Conservation (phyloP, 1,140 invertebrate genomes). For the Akabosia matsudoensis region DNA sequence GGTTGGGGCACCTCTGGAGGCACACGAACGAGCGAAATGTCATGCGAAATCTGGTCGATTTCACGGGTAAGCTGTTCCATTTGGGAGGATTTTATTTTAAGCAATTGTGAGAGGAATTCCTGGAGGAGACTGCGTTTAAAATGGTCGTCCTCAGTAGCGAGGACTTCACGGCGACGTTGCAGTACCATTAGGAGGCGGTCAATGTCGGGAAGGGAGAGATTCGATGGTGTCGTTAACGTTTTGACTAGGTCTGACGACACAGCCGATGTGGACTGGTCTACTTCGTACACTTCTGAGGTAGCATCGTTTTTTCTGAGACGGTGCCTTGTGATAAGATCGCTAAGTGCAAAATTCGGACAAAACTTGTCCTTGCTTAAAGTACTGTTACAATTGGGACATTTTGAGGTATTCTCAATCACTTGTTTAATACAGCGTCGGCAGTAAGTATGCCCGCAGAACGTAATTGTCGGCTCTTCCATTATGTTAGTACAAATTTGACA, state of each 20-base stretch:
- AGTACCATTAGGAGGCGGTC: constrained; percentile 77
- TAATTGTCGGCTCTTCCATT: constrained; percentile 86
- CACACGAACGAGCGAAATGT: constrained; percentile 71
- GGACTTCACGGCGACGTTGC: constrained; percentile 69
- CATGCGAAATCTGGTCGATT: constrained; percentile 71
- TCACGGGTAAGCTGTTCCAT: constrained; percentile 65
- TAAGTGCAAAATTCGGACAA: constrained; percentile 82
- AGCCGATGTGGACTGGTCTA: background rate
- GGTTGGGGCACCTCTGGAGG: background rate
- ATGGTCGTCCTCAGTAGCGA: constrained; percentile 73
- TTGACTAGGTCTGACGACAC: background rate
- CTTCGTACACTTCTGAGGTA: constrained; percentile 55
- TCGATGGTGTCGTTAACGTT: background rate
- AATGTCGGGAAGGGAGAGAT: constrained; percentile 71
- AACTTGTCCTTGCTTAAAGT: constrained; percentile 67
- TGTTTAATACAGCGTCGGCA: constrained; percentile 79
- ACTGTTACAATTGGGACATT: constrained; percentile 80
- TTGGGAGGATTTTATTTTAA: constrained; percentile 71
- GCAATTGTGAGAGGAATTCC: constrained; percentile 76
- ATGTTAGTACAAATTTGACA: constrained; percentile 89
- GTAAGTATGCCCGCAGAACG: constrained; percentile 89
- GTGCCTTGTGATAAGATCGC: constrained; percentile 77
- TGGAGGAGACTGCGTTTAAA: constrained; percentile 77
- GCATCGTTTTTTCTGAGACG: constrained; percentile 54
- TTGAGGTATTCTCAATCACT: constrained; percentile 70